Percentiles rank a stretch among this genome's conserved stretches.
Conservation (phyloP, 37 sponge, comb jelly and placozoan genomes). For the Tethya wilhelma region DNA sequence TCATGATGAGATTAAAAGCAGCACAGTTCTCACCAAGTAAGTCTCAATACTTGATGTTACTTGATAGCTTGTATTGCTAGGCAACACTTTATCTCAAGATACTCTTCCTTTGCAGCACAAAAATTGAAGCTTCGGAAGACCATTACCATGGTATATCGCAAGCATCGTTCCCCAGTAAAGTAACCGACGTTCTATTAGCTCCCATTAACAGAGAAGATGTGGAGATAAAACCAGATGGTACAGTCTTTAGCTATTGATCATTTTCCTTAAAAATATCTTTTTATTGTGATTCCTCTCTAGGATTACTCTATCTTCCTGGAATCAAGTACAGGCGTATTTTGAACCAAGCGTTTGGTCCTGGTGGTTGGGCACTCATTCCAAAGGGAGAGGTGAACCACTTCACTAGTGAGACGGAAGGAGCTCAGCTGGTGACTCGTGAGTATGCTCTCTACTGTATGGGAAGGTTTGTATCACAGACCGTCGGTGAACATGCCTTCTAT, state of each 20-base stretch:
- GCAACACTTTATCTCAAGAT: too few relatives aligned
- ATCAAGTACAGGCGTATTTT: conserved; percentile 88
- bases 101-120: too few relatives aligned
- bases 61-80: too few relatives aligned
- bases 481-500: conserved; percentile 87
- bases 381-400: conserved; percentile 72
- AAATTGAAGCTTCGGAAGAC: not conserved
- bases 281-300: too few relatives aligned
- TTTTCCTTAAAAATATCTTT: too few relatives aligned
- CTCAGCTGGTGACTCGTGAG: conserved; percentile 82
- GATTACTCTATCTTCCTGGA: conserved; percentile 86
- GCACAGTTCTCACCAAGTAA: too few relatives aligned
- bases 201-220: conserved; percentile 64
- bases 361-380: conserved; percentile 94
- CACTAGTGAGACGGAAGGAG: conserved; percentile 68
- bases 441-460: conserved; percentile 86
- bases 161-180: conserved; percentile 54
- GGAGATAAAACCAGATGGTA: conserved; percentile 93
- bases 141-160: conserved; percentile 73
- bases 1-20: too few relatives aligned
- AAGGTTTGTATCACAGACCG: conserved; percentile 79
- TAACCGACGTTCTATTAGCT: conserved; percentile 33
- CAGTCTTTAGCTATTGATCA: too few relatives aligned
- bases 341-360: conserved; percentile 88
- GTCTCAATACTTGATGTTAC: too few relatives aligned